Percentiles rank a stretch among this genome's conserved stretches.
Evolutionary conservation across 2,797 vertebrate species (phyloP).

Genomic region (Atherinosoma microstoma): DNA sequence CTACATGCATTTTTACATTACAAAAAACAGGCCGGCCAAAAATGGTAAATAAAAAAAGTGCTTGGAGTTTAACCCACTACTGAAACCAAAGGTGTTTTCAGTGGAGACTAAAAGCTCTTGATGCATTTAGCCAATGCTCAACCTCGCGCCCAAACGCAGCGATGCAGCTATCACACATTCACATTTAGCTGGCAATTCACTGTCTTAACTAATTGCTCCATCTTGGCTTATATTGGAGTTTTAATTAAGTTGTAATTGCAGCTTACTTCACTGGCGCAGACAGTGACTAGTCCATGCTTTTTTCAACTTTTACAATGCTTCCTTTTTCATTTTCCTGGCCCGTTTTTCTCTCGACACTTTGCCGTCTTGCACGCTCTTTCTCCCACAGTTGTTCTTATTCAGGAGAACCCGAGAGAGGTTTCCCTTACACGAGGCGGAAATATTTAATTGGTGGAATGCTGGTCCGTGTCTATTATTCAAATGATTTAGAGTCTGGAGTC

Average conservation of each 20-base stretch:
- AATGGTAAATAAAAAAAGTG: neutral
- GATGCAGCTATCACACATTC: neutral
- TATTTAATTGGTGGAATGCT: constrained; percentile 44
- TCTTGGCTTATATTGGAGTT: constrained; percentile 45
- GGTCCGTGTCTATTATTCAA: constrained; percentile 34
- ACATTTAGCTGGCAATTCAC: constrained; percentile 15
- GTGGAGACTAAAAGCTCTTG: constrained; percentile 14
- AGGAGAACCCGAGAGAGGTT: constrained; percentile 6
- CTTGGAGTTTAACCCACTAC: neutral
- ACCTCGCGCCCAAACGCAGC: neutral
- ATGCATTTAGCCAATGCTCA: neutral
- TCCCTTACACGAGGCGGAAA: constrained; percentile 36
- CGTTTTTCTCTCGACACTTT: constrained; percentile 21
- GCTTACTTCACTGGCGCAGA: constrained; percentile 19
- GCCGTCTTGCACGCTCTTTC: neutral
- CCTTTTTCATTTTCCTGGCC: constrained; percentile 12
- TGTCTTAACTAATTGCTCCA: constrained; percentile 20
- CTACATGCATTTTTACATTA: too few relatives aligned
- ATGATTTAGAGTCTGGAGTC: constrained; percentile 14
- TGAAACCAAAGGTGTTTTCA: neutral
- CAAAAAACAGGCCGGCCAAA: too few relatives aligned
- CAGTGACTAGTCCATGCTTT: constrained; percentile 17
- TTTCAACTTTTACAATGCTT: constrained; percentile 16
- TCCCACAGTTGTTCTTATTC: constrained; percentile 37
- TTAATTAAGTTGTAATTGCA: constrained; percentile 57